Percentiles rank a stretch among this genome's conserved stretches.
These are phyloP conservation scores for Caenorhabditis sinica DNA, from an alignment of 2,888 invertebrate species.

Conservation along the genomic window DNA sequence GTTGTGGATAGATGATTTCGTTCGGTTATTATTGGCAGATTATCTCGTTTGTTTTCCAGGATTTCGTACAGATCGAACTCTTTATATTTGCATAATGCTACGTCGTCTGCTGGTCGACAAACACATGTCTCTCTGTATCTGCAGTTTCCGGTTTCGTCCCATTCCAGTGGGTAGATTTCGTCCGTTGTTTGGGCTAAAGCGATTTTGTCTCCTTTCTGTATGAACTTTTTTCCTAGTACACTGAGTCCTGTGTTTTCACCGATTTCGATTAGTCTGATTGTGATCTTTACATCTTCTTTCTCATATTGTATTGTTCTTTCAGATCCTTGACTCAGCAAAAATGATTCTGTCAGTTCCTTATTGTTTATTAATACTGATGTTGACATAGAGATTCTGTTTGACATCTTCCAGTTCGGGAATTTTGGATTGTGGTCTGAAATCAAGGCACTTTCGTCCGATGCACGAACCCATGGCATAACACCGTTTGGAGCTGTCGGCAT, in stretches of 20 bases:
- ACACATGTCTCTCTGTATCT: not conserved
- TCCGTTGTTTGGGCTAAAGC: not conserved
- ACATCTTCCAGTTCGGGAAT: too few species aligned
- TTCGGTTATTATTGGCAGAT: too few species aligned
- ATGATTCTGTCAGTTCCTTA: not conserved
- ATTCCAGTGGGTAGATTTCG: slow-evolving; percentile 1
- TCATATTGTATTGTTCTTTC: not conserved
- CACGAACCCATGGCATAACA: slow-evolving; percentile 27
- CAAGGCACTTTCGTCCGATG: slow-evolving; percentile 6
- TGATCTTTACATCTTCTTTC: not conserved
- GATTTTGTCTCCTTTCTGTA: not conserved
- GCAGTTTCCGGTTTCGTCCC: not conserved
- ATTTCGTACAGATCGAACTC: too few species aligned
- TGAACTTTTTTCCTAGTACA: not conserved
- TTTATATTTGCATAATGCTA: too few species aligned
- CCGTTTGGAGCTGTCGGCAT: slow-evolving; percentile 1
- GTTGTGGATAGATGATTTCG: too few species aligned
- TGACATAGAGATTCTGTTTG: too few species aligned
- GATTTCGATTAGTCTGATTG: not conserved
- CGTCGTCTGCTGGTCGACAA: not conserved
- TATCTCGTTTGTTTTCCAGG: too few species aligned
- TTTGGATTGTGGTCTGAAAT: not conserved
- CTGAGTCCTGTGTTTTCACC: not conserved
- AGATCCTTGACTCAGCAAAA: too few species aligned
- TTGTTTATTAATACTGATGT: too few species aligned